A percentile compares a stretch with the other conserved stretches of the same genome.
These are phyloP conservation scores for Leiothrix lutea DNA, from an alignment of 2,113 vertebrate species.

Conservation along the genomic window DNA sequence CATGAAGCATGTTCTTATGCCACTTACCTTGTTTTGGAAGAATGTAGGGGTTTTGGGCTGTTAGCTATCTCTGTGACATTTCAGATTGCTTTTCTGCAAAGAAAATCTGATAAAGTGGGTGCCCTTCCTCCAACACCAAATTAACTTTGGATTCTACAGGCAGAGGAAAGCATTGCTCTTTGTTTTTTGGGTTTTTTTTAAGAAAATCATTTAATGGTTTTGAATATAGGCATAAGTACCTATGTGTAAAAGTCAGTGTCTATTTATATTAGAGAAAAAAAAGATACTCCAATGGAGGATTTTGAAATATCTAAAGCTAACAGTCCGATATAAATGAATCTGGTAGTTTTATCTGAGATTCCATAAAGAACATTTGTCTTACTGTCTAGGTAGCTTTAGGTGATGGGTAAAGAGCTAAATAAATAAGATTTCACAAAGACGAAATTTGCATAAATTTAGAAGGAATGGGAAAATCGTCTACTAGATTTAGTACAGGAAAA, in stretches of 20 bases:
- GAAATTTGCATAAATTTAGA: neutral
- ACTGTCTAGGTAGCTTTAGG: neutral
- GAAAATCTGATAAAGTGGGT: neutral
- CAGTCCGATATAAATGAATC: neutral
- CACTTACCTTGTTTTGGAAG: neutral
- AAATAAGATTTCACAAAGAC: neutral
- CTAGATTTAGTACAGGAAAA: neutral
- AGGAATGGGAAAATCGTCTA: neutral
- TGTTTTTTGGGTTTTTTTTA: neutral
- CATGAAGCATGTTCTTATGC: neutral
- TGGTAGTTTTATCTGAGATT: neutral
- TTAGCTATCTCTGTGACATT: neutral
- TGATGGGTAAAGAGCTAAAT: neutral
- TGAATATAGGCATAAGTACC: neutral
- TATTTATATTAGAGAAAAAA: neutral
- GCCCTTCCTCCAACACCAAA: neutral
- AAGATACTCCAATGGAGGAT: neutral
- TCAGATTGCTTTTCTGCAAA: neutral
- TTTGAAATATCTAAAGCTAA: neutral
- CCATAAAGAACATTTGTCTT: neutral
- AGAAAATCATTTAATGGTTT: neutral
- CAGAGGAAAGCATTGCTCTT: neutral
- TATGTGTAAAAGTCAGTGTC: neutral
- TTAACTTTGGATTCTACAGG: neutral
- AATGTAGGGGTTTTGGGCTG: fast-evolving